phyloP scores from a whole-genome alignment of 2,888 invertebrate genomes.

The Cepaea hortensis region DNA sequence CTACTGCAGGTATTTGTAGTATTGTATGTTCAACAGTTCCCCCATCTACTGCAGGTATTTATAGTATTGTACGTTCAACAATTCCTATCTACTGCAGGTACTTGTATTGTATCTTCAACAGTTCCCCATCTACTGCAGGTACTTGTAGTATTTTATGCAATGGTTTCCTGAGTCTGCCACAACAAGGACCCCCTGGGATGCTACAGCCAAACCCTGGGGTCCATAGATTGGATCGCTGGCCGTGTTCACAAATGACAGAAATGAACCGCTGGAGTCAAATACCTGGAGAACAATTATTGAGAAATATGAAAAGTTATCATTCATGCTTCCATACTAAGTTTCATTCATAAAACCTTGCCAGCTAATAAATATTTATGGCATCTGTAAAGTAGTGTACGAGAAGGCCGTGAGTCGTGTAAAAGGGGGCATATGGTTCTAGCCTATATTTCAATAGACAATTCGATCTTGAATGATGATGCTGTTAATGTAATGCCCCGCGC shows the following conservation, averaged over 20 bases:
- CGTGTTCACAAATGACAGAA: conserved; percentile 78
- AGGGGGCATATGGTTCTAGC: no score
- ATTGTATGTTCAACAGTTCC: conserved; percentile 71
- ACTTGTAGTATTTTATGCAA: conserved; percentile 79
- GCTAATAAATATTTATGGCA: no score
- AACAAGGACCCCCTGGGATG: conserved; percentile 77
- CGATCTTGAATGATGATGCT: no score
- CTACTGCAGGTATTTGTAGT: conserved; percentile 77
- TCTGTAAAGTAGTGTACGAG: no score
- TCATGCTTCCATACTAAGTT: no score
- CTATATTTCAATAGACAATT: no score
- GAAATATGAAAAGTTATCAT: background rate
- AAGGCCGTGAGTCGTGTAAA: no score
- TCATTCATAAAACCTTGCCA: no score
- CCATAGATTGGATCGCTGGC: conserved; percentile 79
- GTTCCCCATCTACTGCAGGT: conserved; percentile 67
- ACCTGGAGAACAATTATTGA: conserved; percentile 72
- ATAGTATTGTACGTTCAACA: background rate
- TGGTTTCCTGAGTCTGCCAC: conserved; percentile 80
- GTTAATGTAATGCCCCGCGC: no score
- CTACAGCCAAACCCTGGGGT: conserved; percentile 78
- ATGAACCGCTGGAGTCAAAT: conserved; percentile 78
- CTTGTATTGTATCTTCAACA: background rate
- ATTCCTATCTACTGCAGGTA: background rate
- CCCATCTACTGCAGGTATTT: background rate